Evolutionary conservation across 2,888 invertebrate genomes (phyloP), one percentile per base, ranked within the genome.

Genomic region (Pterostichus madidus): DNA sequence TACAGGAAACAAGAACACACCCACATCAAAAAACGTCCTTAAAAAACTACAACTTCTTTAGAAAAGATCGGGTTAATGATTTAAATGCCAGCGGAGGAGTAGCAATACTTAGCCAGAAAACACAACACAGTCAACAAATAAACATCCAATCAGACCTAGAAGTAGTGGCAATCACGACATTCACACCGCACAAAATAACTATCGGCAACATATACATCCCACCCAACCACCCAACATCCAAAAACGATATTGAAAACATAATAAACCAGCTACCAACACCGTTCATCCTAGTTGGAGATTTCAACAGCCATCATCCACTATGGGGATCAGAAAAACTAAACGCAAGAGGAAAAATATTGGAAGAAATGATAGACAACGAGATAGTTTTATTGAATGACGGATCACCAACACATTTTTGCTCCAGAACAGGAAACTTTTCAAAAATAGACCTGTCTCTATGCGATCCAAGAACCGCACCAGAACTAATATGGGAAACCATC

Each of bases 111-210:
- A 46, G 11, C 10, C 6, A 24, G 46, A 75, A 75, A 5, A 17
- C 46, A 5, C 35, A 31, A 11, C 46, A 49, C 6, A 10, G 8
- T 13, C 8, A 44, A 49, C 49, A 75, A 75, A 49, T 44, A 24
- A 15, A 15, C 24, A 44, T 75, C n/a, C 31, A n/a, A 44, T 15
- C 75, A n/a, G 31, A 44, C 7, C 75, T 75, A 44, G 75, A 75
- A 46, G 75, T 46, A 17, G 31, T 75, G 5, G 75, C 75, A n/a
- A 75, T 75, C 46, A 17, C 75, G n/a, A 75, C 75, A n/a, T 49
- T 15, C n/a, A 11, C 10, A 6, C 75, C 75, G 8, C 5, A 44
- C 5, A 75, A 75, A 46, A 49, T 75, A 11, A 75, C 75, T 13
- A 17, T 75, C 17, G 46, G 75, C 24, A 46, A 75, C 17, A 49